A percentile compares a stretch with the other conserved stretches of the same genome.
These are phyloP conservation scores for Etheostoma perlongum DNA, from an alignment of 2,797 vertebrate species.

Conservation along the genomic window DNA sequence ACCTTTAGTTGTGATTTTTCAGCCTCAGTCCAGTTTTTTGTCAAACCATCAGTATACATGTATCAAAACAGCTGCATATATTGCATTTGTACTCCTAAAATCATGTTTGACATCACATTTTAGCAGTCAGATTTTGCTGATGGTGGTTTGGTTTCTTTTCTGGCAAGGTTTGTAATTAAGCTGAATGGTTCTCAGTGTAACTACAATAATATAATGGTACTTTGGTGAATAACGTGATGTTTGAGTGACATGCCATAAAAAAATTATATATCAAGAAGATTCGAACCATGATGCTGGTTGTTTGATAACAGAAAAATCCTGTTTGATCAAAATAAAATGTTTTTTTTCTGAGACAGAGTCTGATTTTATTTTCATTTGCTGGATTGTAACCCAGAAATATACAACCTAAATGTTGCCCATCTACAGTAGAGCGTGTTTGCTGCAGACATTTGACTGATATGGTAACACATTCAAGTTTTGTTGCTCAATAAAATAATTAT, in stretches of 20 bases:
- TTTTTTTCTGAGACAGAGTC: constrained; percentile 3
- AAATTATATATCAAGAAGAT: constrained; percentile 12
- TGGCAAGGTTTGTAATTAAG: constrained; percentile 1
- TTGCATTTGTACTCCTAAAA: not conserved
- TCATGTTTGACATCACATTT: not conserved
- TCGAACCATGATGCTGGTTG: constrained; percentile 33
- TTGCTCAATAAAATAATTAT: not conserved
- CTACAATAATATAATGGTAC: constrained; percentile 30
- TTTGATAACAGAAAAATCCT: constrained; percentile 48
- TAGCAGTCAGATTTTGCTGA: not conserved
- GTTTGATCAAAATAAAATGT: constrained; percentile 59
- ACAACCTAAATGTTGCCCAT: not conserved
- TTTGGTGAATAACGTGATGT: constrained; percentile 46
- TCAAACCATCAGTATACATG: not conserved
- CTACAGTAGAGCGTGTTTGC: not conserved
- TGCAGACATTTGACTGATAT: not conserved
- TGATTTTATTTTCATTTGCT: not conserved
- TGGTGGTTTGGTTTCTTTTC: not conserved
- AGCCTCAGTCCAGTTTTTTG: not conserved
- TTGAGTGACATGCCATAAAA: constrained; percentile 44
- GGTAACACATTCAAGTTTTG: not conserved
- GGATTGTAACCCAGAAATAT: not conserved
- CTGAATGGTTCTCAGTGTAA: constrained; percentile 33
- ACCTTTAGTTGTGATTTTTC: no score
- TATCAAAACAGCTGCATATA: not conserved